phyloP scores from a whole-genome alignment of 2,797 vertebrate genomes.

The Perodicticus potto region DNA sequence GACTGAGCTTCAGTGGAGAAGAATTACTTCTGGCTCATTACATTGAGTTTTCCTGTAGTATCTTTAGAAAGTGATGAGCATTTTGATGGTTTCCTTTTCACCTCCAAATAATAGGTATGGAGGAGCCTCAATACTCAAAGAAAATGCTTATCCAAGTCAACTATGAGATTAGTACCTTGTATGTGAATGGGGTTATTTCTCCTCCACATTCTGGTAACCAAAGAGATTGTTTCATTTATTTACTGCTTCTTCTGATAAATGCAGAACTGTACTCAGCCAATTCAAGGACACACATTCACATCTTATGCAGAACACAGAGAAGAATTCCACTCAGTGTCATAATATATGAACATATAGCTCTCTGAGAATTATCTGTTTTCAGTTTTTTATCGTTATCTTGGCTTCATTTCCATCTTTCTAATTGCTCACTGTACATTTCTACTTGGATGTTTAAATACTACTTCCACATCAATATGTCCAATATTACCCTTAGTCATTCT shows the following conservation, averaged over 20 bases:
- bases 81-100: not conserved
- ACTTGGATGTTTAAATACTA: not conserved
- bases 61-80: not conserved
- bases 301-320: not conserved
- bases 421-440: not conserved
- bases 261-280: not conserved
- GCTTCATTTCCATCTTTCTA: not conserved
- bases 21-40: not conserved
- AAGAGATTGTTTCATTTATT: not conserved
- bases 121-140: not conserved
- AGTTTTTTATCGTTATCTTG: not conserved
- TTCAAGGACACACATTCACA: not conserved
- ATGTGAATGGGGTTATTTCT: not conserved
- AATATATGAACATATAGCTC: not conserved
- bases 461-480: not conserved
- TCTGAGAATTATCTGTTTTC: not conserved
- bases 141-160: not conserved
- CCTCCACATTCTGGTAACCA: not conserved
- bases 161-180: not conserved
- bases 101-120: not conserved
- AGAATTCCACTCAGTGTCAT: not conserved
- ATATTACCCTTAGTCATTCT: not conserved
- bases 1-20: not conserved
- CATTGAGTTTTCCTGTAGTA: fast-evolving
- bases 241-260: not conserved